phyloP scores from a whole-genome alignment of 2,113 vertebrate species.

The Hucho hucho region DNA sequence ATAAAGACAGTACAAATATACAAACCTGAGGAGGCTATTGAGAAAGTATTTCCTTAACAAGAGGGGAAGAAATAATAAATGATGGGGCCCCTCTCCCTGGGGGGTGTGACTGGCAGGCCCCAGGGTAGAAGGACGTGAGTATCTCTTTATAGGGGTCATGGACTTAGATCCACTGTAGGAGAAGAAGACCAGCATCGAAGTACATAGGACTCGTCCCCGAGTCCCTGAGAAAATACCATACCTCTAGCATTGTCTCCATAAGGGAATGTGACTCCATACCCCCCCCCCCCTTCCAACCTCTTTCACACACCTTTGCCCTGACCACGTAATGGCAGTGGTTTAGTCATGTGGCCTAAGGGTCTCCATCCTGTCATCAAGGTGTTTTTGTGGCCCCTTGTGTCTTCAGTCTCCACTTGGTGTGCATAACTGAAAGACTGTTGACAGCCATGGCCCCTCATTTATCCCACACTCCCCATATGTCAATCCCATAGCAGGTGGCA shows the following conservation, averaged over 20 bases:
- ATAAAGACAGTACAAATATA: conserved; percentile 75
- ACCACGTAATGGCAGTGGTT: conserved; percentile 39
- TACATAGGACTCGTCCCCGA: not conserved
- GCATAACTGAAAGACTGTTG: conserved; percentile 60
- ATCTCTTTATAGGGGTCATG: conserved; percentile 58
- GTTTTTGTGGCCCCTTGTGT: conserved; percentile 46
- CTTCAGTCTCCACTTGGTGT: conserved; percentile 44
- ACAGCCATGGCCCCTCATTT: conserved; percentile 59
- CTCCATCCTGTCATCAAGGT: conserved; percentile 57
- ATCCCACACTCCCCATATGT: conserved; percentile 41
- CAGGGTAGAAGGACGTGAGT: conserved; percentile 62
- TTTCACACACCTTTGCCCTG: not conserved
- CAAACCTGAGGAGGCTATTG: conserved; percentile 66
- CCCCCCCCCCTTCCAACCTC: not conserved
- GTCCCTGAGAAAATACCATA: conserved; percentile 42
- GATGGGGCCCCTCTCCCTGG: conserved; percentile 52
- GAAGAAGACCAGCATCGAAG: conserved; percentile 32
- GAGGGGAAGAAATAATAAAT: conserved; percentile 69
- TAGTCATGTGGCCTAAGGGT: conserved; percentile 33
- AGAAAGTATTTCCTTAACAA: conserved; percentile 76
- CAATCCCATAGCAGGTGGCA: conserved; percentile 63
- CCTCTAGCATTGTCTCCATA: not conserved
- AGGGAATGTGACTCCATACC: conserved; percentile 25
- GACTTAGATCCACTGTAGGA: conserved; percentile 49
- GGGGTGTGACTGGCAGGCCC: conserved; percentile 53